phyloP scores from a whole-genome alignment of 2,888 invertebrate genomes.

The Drosophila yooni region DNA sequence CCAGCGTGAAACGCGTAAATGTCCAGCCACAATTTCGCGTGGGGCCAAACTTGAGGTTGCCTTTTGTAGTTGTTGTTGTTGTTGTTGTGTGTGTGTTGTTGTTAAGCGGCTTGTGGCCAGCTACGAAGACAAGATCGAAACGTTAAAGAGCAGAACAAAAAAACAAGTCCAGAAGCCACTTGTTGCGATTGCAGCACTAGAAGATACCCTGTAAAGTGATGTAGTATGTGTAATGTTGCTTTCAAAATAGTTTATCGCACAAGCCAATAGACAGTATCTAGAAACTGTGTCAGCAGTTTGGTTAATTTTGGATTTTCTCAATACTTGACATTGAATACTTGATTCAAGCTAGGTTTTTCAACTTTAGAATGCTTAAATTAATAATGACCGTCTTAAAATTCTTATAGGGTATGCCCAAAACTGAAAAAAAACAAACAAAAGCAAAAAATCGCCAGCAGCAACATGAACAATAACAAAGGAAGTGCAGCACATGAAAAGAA shows the following conservation, averaged over 20 bases:
- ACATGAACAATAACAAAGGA: slow-evolving; percentile 2
- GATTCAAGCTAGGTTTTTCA: background rate
- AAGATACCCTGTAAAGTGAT: slow-evolving; percentile 9
- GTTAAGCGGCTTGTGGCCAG: slow-evolving; percentile 63
- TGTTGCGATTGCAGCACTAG: background rate
- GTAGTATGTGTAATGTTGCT: background rate
- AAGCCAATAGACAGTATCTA: background rate
- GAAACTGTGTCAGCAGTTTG: background rate
- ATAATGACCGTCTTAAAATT: background rate
- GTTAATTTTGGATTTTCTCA: background rate
- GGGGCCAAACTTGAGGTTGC: slow-evolving; percentile 20
- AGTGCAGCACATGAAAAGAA: background rate
- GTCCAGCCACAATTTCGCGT: slow-evolving; percentile 44
- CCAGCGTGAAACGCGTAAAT: slow-evolving; percentile 36
- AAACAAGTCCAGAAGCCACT: background rate
- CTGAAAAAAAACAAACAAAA: background rate
- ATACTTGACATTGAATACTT: background rate
- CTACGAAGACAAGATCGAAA: slow-evolving; percentile 53
- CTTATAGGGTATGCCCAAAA: slow-evolving; percentile 10
- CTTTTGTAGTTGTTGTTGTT: slow-evolving; percentile 16
- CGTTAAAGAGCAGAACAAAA: slow-evolving; percentile 17
- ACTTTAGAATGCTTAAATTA: background rate
- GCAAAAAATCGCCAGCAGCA: slow-evolving; percentile 2
- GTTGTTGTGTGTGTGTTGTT: slow-evolving; percentile 18
- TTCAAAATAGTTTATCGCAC: background rate